phyloP scores from a whole-genome alignment of 1,140 invertebrate genomes.

The Glossosoma conforme region DNA sequence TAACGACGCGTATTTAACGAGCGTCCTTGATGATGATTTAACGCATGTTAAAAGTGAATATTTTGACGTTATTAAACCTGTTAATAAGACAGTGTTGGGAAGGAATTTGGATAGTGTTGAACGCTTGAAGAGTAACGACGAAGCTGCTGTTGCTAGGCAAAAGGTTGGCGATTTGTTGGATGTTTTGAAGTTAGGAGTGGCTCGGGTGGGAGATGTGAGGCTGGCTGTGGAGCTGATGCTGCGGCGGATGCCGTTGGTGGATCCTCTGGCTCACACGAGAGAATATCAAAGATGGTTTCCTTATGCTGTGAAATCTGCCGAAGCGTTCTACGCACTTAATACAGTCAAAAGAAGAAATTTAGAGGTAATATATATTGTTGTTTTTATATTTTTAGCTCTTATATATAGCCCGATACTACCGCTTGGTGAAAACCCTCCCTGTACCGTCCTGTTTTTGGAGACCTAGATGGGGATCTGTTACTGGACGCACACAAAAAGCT shows the following conservation, averaged over 20 bases:
- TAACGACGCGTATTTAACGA: too few relatives aligned
- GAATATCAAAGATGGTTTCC: constrained; percentile 39
- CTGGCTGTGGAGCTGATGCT: constrained; percentile 19
- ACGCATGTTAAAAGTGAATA: too few relatives aligned
- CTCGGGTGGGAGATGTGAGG: constrained; percentile 6
- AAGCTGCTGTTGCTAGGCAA: neutral
- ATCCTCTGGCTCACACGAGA: constrained; percentile 30
- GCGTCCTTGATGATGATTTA: too few relatives aligned
- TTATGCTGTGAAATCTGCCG: constrained; percentile 40
- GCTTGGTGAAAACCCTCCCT: too few relatives aligned
- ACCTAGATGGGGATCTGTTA: too few relatives aligned
- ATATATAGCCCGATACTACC: too few relatives aligned
- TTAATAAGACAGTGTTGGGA: neutral
- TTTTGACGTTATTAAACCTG: too few relatives aligned
- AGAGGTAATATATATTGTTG: constrained; percentile 38
- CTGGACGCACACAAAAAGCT: too few relatives aligned
- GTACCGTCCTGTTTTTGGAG: too few relatives aligned
- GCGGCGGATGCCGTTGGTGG: constrained; percentile 41
- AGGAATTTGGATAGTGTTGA: neutral
- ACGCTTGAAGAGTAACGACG: neutral
- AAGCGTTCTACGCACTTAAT: constrained; percentile 42
- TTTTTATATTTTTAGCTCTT: too few relatives aligned
- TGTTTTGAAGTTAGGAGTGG: neutral
- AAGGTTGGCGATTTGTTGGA: neutral
- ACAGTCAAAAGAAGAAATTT: constrained; percentile 46